Evolutionary conservation across 2,113 vertebrate species (phyloP).

Genomic region (Noctilio leporinus): DNA sequence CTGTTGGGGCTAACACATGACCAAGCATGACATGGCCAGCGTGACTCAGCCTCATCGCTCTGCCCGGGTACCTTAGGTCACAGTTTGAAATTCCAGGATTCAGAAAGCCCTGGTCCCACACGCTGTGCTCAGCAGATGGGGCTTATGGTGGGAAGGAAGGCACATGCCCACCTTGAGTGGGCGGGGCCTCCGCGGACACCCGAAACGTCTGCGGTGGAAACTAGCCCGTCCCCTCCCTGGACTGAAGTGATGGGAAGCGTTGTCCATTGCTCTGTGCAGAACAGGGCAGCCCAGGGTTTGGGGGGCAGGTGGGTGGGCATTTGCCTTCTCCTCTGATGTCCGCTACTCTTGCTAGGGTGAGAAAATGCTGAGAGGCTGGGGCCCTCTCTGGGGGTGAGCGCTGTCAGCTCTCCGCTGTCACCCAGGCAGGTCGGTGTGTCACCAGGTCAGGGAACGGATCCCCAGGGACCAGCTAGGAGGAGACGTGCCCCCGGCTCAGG

Average conservation of each 20-base stretch:
- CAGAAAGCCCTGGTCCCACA: not conserved
- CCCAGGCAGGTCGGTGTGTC: not conserved
- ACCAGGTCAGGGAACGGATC: too few relatives aligned
- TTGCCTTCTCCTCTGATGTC: not conserved
- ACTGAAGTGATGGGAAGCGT: not conserved
- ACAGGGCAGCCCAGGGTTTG: not conserved
- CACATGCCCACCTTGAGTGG: not conserved
- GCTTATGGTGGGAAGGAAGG: not conserved
- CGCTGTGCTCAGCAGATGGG: too few relatives aligned
- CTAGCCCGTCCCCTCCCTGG: not conserved
- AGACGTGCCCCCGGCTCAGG: fast-evolving
- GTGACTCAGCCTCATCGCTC: not conserved
- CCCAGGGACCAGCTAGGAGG: too few relatives aligned
- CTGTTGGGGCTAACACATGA: fast-evolving
- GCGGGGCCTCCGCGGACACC: not conserved
- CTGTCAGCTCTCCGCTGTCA: too few relatives aligned
- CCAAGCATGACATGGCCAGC: not conserved
- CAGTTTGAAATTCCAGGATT: not conserved
- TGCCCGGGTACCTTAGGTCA: not conserved
- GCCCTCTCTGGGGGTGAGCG: not conserved
- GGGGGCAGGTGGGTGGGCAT: not conserved
- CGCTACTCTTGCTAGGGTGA: not conserved
- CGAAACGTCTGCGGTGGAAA: too few relatives aligned
- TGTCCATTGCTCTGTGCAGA: not conserved
- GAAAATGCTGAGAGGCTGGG: not conserved